These are phyloP conservation scores for Nemopilema nomurai DNA, from an alignment of 30 jellyfish, hydroid and myxozoan genomes.

Conservation along the genomic window DNA sequence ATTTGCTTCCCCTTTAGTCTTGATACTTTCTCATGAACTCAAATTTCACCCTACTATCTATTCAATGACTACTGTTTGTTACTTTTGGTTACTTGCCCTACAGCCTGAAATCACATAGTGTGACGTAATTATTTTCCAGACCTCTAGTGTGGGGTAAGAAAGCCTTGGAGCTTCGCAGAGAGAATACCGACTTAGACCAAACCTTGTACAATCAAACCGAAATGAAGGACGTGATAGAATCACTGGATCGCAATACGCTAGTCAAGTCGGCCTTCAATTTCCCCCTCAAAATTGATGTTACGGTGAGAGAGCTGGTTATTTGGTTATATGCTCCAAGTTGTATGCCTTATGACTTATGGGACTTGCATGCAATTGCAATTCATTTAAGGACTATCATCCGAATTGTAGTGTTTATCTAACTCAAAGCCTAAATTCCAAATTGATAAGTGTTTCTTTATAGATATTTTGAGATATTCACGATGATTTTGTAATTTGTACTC, in stretches of 20 bases:
- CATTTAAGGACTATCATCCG: neutral
- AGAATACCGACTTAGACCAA: neutral
- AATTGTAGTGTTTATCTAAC: too few species aligned
- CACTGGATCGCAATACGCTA: slow-evolving; percentile 47
- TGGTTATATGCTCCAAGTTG: neutral
- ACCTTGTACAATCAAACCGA: slow-evolving; percentile 5
- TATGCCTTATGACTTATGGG: neutral
- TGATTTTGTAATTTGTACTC: too few species aligned
- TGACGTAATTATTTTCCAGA: slow-evolving; percentile 4
- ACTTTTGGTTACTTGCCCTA: neutral
- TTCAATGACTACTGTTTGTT: too few species aligned
- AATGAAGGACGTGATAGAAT: slow-evolving; percentile 36
- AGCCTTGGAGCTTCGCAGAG: slow-evolving; percentile 11
- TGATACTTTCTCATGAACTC: neutral
- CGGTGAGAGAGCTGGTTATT: slow-evolving; percentile 60
- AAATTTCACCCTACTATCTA: too few species aligned
- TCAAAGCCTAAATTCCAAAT: too few species aligned
- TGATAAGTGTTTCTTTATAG: too few species aligned
- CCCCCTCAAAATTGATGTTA: slow-evolving; percentile 36
- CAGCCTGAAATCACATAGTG: neutral
- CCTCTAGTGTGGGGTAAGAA: slow-evolving; percentile 60
- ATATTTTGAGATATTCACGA: too few species aligned
- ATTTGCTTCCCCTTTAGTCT: neutral
- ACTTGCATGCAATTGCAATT: neutral
- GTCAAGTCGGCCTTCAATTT: slow-evolving; percentile 61